phyloP scores from a whole-genome alignment of 2,113 vertebrate genomes.

The Zosterops borbonicus region DNA sequence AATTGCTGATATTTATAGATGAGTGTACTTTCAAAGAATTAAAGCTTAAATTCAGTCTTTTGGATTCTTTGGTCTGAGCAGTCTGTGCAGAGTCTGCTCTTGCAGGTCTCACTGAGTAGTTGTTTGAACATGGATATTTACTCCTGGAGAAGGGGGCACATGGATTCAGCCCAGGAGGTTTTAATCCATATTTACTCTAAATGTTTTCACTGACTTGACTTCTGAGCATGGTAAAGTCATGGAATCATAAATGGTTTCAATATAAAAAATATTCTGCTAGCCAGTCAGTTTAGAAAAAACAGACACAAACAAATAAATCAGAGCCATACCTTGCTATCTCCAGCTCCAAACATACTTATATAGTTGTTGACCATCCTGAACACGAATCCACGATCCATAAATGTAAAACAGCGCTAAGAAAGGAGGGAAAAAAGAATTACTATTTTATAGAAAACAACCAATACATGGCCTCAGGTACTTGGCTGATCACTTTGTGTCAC shows the following conservation, averaged over 20 bases:
- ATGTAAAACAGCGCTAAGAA: constrained; percentile 89
- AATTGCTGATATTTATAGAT: not conserved
- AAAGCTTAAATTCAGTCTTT: not conserved
- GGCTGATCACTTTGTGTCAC: too few relatives aligned
- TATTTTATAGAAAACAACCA: too few relatives aligned
- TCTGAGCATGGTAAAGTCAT: not conserved
- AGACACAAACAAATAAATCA: not conserved
- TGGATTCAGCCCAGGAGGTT: not conserved
- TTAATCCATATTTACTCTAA: not conserved
- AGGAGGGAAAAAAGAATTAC: not conserved
- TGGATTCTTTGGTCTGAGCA: not conserved
- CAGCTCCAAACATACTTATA: constrained; percentile 89
- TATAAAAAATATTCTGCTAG: not conserved
- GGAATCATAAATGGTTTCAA: not conserved
- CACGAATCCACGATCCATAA: constrained; percentile 95
- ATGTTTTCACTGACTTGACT: not conserved
- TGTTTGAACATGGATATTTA: not conserved
- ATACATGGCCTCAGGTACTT: too few relatives aligned
- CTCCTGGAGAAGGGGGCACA: not conserved
- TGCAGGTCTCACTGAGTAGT: not conserved
- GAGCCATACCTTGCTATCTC: constrained; percentile 87
- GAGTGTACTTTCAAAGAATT: not conserved
- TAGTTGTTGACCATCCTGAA: constrained; percentile 93
- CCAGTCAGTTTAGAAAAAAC: not conserved
- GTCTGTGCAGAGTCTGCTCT: not conserved